phyloP scores from a whole-genome alignment of 1,140 invertebrate genomes.

The Bombus impatiens region DNA sequence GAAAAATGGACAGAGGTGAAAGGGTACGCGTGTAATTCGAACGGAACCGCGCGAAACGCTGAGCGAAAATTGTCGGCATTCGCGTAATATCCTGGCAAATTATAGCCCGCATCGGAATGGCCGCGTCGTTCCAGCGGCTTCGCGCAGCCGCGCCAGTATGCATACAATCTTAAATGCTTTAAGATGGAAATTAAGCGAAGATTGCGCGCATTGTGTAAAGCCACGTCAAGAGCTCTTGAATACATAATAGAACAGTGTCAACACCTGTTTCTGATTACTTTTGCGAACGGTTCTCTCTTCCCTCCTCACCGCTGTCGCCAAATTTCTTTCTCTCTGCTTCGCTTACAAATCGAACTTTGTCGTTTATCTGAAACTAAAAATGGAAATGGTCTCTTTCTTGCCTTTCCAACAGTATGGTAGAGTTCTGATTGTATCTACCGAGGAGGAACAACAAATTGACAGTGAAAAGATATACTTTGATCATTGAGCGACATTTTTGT shows the following conservation, averaged over 20 bases:
- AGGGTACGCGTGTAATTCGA: neutral
- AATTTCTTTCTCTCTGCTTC: neutral
- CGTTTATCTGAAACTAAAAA: neutral
- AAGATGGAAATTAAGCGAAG: slow-evolving; percentile 60
- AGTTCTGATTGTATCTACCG: no score
- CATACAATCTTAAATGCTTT: slow-evolving; percentile 53
- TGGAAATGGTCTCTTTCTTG: neutral
- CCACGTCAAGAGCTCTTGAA: slow-evolving; percentile 45
- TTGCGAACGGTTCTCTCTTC: neutral
- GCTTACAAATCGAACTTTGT: neutral
- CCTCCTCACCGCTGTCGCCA: neutral
- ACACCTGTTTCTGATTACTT: slow-evolving; percentile 52
- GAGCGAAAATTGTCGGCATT: slow-evolving; percentile 24
- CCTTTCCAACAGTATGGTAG: no score
- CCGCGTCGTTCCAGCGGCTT: neutral
- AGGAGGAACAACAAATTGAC: no score
- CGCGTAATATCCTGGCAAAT: slow-evolving; percentile 37
- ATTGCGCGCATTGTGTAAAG: slow-evolving; percentile 48
- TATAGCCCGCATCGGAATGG: slow-evolving; percentile 11
- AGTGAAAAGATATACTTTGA: neutral
- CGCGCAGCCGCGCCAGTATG: slow-evolving; percentile 24
- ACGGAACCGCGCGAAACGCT: neutral
- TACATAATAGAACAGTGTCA: slow-evolving; percentile 51
- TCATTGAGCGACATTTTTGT: neutral
- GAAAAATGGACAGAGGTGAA: no score